A percentile compares a stretch with the other conserved stretches of the same genome.
phyloP scores from a whole-genome alignment of 2,113 vertebrate species.

The Scomber scombrus region DNA sequence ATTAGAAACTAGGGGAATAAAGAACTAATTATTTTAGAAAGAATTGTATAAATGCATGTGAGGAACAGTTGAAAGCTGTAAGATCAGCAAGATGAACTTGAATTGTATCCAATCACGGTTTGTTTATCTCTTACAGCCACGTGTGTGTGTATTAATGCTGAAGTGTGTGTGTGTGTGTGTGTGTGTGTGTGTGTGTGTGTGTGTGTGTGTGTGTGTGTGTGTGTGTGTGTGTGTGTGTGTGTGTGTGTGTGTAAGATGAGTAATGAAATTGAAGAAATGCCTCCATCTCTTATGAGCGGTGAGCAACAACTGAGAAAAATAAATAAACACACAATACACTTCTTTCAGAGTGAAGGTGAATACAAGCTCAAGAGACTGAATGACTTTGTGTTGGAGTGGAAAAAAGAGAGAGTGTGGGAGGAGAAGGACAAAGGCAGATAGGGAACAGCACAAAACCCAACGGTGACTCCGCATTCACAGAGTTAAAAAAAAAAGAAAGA shows the following conservation, averaged over 20 bases:
- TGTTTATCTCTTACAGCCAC: conserved; percentile 43
- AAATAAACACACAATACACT: conserved; percentile 42
- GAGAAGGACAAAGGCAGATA: conserved; percentile 32
- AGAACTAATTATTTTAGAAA: conserved; percentile 19
- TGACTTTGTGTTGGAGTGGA: conserved; percentile 65
- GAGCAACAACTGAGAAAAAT: conserved; percentile 36
- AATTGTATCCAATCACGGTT: conserved; percentile 34
- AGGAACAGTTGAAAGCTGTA: not conserved
- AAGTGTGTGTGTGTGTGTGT: not conserved
- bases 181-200: conserved; percentile 4
- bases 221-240: not conserved
- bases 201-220: too few species aligned
- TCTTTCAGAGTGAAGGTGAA: conserved; percentile 65
- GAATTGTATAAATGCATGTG: not conserved
- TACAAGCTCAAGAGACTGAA: conserved; percentile 59
- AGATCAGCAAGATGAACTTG: conserved; percentile 24
- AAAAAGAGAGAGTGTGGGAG: conserved; percentile 51
- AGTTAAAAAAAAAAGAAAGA: conserved; percentile 9
- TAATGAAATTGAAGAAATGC: conserved; percentile 52
- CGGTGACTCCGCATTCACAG: conserved; percentile 32
- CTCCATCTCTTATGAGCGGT: conserved; percentile 35
- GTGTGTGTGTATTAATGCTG: not conserved
- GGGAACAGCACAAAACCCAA: conserved; percentile 25
- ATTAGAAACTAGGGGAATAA: conserved; percentile 11
- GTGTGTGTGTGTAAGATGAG: conserved; percentile 26